Evolutionary conservation across 2,888 invertebrate genomes (phyloP).

Genomic region (Ernsta delagoae): DNA sequence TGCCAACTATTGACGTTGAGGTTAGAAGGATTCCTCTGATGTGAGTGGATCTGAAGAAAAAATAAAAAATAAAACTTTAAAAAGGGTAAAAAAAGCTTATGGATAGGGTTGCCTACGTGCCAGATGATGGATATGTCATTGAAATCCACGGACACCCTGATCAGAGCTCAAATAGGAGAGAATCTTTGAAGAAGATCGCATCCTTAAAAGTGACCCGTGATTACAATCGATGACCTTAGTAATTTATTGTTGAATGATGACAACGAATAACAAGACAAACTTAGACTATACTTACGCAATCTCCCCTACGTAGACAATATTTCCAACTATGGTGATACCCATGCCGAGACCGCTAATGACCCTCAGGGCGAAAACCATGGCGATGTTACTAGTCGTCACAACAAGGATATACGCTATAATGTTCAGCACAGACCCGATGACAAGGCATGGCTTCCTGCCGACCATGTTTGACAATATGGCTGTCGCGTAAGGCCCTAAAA

Average conservation of each 20-base stretch:
- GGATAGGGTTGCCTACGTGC: too few species aligned
- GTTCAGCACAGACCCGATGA: constrained; percentile 49
- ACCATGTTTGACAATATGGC: constrained; percentile 50
- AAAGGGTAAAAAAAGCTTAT: too few species aligned
- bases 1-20: constrained; percentile 50
- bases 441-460: constrained; percentile 52
- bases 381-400: constrained; percentile 44
- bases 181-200: too few species aligned
- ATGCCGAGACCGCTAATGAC: constrained; percentile 49
- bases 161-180: too few species aligned
- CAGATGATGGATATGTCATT: too few species aligned
- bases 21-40: constrained; percentile 56
- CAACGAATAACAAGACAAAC: too few species aligned
- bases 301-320: constrained; percentile 50
- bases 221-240: too few species aligned
- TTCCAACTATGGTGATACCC: constrained; percentile 48
- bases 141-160: too few species aligned
- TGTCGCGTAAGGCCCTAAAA: constrained; percentile 51
- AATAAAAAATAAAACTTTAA: neutral
- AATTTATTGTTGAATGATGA: too few species aligned
- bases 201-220: too few species aligned
- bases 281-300: constrained; percentile 46
- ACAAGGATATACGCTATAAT: constrained; percentile 48
- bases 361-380: constrained; percentile 46
- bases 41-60: constrained; percentile 44